Percentiles rank a stretch among this genome's conserved stretches.
These are phyloP conservation scores for Sycophila sp. DNA, from an alignment of 1,140 invertebrate species.

Conservation along the genomic window DNA sequence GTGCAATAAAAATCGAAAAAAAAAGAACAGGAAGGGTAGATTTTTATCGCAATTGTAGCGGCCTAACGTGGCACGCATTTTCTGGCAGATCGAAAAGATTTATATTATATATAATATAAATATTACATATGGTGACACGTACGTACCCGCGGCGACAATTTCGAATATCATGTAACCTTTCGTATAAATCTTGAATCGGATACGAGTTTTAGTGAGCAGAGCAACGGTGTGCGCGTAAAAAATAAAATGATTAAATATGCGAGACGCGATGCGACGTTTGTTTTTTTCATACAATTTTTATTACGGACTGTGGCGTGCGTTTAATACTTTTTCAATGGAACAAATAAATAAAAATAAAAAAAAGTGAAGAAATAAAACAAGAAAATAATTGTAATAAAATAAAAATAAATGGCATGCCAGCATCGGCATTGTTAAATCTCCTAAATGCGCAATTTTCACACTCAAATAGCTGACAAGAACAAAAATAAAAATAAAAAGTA, in stretches of 20 bases:
- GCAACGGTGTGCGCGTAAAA: constrained; percentile 17
- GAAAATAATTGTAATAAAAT: constrained; percentile 28
- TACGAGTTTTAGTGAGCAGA: not conserved
- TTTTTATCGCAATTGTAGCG: constrained; percentile 8
- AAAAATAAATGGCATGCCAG: constrained; percentile 21
- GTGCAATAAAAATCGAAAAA: constrained; percentile 8
- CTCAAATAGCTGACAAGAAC: constrained; percentile 18
- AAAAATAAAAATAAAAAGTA: constrained; percentile 8
- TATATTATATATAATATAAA: too few species aligned
- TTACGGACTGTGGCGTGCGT: constrained; percentile 46
- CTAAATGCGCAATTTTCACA: constrained; percentile 35
- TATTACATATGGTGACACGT: not conserved
- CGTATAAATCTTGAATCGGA: constrained; percentile 2
- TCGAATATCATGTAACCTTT: constrained; percentile 2
- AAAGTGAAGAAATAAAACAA: constrained; percentile 23
- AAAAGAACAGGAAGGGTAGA: not conserved
- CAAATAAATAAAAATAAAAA: constrained; percentile 18
- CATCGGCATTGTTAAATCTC: constrained; percentile 24
- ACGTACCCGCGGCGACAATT: constrained; percentile 20
- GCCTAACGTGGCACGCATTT: constrained; percentile 29
- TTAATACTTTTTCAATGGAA: constrained; percentile 57
- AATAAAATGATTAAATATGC: constrained; percentile 26
- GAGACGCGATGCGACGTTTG: constrained; percentile 37
- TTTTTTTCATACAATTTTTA: constrained; percentile 58
- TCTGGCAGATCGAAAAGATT: not conserved